These are phyloP conservation scores for Chaetodon trifasciatus DNA, from an alignment of 2,797 vertebrate species.

Conservation along the genomic window DNA sequence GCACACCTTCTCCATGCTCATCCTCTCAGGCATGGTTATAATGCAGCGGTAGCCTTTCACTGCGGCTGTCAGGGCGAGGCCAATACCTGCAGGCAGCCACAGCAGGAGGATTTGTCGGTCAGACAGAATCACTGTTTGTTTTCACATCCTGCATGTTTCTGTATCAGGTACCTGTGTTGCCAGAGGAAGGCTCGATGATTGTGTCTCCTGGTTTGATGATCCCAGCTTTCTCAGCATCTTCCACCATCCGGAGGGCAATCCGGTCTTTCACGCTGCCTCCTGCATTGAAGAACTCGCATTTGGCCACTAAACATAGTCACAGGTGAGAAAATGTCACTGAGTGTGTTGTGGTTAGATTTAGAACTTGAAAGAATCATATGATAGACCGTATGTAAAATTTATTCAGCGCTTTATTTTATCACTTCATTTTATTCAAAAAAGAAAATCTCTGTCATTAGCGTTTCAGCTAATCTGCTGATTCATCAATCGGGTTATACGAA, in stretches of 20 bases:
- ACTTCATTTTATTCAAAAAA: no score
- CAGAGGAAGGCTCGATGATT: slow-evolving; percentile 96
- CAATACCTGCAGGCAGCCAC: slow-evolving; percentile 86
- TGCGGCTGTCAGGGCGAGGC: slow-evolving; percentile 90
- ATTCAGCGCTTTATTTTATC: neutral
- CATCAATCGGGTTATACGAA: no score
- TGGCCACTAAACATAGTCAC: slow-evolving; percentile 88
- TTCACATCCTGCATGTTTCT: neutral
- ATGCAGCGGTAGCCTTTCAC: slow-evolving; percentile 95
- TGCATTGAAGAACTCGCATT: slow-evolving; percentile 96
- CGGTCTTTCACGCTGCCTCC: slow-evolving; percentile 97
- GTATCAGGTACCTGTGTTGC: slow-evolving; percentile 91
- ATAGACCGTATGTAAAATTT: neutral
- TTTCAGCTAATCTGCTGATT: no score
- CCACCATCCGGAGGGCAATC: slow-evolving; percentile 96
- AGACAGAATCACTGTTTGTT: no score
- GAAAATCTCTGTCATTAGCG: no score
- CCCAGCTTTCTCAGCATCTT: slow-evolving; percentile 93
- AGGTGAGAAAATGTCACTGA: neutral
- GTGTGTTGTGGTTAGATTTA: neutral
- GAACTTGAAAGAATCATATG: neutral
- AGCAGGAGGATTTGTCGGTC: neutral
- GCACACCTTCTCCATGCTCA: slow-evolving; percentile 93
- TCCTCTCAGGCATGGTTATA: slow-evolving; percentile 94
- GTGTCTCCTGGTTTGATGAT: slow-evolving; percentile 94